Conservation (phyloP, 2,888 invertebrate species). For the Scrobipalpa atriplicella region DNA sequence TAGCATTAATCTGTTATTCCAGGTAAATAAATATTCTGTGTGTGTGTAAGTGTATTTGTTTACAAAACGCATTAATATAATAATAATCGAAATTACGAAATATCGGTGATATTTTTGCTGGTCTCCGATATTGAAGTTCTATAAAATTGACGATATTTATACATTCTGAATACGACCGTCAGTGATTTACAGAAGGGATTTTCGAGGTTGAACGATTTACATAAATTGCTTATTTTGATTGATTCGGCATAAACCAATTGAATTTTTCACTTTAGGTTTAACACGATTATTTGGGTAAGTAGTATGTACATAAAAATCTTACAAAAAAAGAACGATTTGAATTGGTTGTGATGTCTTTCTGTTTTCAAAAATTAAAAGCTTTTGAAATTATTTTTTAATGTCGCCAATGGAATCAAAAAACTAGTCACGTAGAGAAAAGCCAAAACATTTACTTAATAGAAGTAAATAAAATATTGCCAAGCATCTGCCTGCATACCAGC, state of each 20-base stretch:
- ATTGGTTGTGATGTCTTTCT: no score
- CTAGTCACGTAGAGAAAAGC: conserved; percentile 8
- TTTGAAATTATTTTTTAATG: no score
- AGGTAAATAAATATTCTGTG: no score
- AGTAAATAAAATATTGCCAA: conserved; percentile 20
- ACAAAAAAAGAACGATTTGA: neutral
- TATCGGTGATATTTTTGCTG: no score
- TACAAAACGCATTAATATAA: no score
- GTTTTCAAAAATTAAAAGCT: no score
- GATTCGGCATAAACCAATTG: neutral
- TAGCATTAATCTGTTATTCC: no score
- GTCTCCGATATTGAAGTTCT: no score
- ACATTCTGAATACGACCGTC: neutral
- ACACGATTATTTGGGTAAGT: neutral
- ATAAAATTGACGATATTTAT: neutral
- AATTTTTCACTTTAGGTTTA: neutral
- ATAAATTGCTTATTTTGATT: conserved; percentile 4
- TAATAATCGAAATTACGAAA: no score
- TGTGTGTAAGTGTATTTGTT: no score
- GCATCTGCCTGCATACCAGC: conserved; percentile 19
- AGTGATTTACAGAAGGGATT: neutral
- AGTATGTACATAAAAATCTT: no score
- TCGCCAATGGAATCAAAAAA: neutral
- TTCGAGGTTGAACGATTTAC: neutral
- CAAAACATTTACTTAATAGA: conserved; percentile 14